These are phyloP conservation scores for Symphodus melops DNA, from an alignment of 2,113 vertebrate genomes.

Conservation along the genomic window DNA sequence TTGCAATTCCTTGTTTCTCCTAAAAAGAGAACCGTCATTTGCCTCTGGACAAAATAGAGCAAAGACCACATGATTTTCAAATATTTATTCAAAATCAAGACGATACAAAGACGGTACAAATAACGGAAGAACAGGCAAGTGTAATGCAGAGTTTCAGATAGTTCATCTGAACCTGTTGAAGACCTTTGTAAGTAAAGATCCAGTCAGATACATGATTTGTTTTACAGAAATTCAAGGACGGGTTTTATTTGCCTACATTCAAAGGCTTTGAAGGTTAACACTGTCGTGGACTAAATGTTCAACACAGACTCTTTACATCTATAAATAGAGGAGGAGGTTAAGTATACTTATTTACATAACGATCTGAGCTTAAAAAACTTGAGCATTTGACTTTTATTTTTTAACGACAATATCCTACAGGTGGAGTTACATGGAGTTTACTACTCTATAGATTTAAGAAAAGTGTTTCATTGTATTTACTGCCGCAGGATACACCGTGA, in stretches of 20 bases:
- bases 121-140: constrained; percentile 69
- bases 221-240: constrained; percentile 30
- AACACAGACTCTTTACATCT: constrained; percentile 27
- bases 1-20: too few species aligned
- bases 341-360: constrained; percentile 11
- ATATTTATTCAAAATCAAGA: constrained; percentile 84
- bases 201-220: constrained; percentile 39
- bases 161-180: constrained; percentile 40
- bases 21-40: too few species aligned
- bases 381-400: constrained; percentile 17
- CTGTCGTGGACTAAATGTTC: constrained; percentile 12
- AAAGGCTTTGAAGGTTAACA: constrained; percentile 64
- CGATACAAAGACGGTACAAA: constrained; percentile 81
- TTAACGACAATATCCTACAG: constrained; percentile 8
- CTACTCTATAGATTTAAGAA: not conserved
- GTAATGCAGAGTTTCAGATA: constrained; percentile 47
- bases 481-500: constrained; percentile 19
- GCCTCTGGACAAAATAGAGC: not conserved
- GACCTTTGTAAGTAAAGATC: constrained; percentile 38
- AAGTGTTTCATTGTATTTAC: constrained; percentile 7
- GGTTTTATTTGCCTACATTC: constrained; percentile 52
- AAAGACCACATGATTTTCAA: constrained; percentile 52
- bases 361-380: constrained; percentile 28
- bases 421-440: constrained; percentile 3
- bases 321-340: constrained; percentile 29